Conservation (phyloP, 2,113 vertebrate genomes). For the Xerus inauris region DNA sequence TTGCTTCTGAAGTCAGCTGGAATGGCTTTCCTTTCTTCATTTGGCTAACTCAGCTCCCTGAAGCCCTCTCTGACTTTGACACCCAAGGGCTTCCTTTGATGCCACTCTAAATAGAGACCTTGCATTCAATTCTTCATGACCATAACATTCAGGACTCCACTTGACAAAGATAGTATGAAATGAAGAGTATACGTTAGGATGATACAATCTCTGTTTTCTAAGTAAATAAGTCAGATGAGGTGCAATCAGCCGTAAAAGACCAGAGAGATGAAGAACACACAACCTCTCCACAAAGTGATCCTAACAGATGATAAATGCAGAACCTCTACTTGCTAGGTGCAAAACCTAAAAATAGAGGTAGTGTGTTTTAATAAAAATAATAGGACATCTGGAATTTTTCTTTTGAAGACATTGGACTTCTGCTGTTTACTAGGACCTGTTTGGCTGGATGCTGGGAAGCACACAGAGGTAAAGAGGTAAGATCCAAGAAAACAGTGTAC, state of each 20-base stretch:
- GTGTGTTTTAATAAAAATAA: conserved; percentile 32
- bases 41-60: not conserved
- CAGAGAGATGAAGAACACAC: not conserved
- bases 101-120: not conserved
- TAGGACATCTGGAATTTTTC: not conserved
- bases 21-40: not conserved
- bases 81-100: not conserved
- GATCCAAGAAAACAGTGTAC: not conserved
- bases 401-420: not conserved
- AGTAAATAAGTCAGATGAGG: conserved; percentile 19
- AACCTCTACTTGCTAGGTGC: not conserved
- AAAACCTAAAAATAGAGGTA: conserved; percentile 6
- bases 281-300: not conserved
- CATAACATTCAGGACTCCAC: not conserved
- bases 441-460: not conserved
- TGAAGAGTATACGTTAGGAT: not conserved
- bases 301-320: not conserved
- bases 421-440: not conserved
- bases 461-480: not conserved
- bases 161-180: not conserved
- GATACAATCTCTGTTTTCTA: conserved; percentile 28
- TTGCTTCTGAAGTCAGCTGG: not conserved
- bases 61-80: not conserved
- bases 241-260: not conserved
- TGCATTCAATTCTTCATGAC: conserved; percentile 13